phyloP scores from a whole-genome alignment of 1,140 invertebrate species.

The Zaprionus tsacasi region DNA sequence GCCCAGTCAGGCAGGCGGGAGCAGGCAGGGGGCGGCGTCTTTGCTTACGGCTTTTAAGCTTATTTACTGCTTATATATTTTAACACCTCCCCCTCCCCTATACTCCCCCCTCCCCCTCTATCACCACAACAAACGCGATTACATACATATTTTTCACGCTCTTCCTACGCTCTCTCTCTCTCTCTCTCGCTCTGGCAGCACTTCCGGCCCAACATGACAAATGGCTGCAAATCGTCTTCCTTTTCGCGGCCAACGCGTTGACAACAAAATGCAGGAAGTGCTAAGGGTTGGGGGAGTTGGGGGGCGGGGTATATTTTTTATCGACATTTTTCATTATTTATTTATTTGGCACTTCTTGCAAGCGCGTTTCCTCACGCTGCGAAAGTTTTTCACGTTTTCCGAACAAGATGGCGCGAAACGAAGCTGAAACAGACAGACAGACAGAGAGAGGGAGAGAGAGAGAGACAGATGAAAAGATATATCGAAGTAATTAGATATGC shows the following conservation, averaged over 20 bases:
- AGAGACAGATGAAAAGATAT: constrained; percentile 1
- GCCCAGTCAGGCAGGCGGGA: constrained; percentile 32
- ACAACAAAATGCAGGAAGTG: constrained; percentile 63
- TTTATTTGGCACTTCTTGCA: constrained; percentile 67
- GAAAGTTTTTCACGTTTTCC: constrained; percentile 7
- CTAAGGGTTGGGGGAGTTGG: background rate
- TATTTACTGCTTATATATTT: constrained; percentile 82
- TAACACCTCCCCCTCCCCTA: constrained; percentile 35
- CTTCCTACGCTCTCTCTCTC: constrained; percentile 6
- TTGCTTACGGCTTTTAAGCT: constrained; percentile 67
- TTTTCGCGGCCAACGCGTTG: constrained; percentile 75
- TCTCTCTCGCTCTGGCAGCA: constrained; percentile 38
- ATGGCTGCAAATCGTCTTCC: constrained; percentile 82
- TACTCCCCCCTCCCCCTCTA: background rate
- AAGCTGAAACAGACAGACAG: background rate
- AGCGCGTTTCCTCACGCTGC: constrained; percentile 8
- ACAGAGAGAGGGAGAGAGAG: background rate
- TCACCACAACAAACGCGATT: constrained; percentile 43
- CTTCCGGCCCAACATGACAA: constrained; percentile 73
- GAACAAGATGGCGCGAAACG: background rate
- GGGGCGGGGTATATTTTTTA: constrained; percentile 55
- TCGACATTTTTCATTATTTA: constrained; percentile 77
- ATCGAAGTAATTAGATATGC: constrained; percentile 2
- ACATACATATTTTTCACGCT: constrained; percentile 32
- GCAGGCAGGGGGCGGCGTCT: constrained; percentile 3